These are phyloP conservation scores for Peromyscus californicus DNA, from an alignment of 2,113 vertebrate genomes.

Conservation along the genomic window DNA sequence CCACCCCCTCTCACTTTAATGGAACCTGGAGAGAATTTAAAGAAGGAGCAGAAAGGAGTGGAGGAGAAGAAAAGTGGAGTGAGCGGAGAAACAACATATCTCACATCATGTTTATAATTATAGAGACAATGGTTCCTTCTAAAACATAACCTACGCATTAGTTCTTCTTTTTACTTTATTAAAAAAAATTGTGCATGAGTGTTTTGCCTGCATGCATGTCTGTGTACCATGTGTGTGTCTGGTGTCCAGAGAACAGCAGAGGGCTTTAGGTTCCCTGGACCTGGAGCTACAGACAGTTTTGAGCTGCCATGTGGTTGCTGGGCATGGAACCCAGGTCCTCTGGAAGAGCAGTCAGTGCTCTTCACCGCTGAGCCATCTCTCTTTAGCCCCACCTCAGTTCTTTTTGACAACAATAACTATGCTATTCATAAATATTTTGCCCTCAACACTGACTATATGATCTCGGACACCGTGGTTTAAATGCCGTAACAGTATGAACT, in stretches of 20 bases:
- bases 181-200: neutral
- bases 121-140: neutral
- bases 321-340: neutral
- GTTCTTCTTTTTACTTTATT: neutral
- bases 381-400: neutral
- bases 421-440: slow-evolving; percentile 28
- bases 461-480: slow-evolving; percentile 15
- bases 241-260: neutral
- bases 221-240: neutral
- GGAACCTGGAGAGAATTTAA: neutral
- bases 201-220: neutral
- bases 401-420: slow-evolving; percentile 19
- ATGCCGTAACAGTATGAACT: neutral
- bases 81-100: neutral
- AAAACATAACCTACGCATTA: neutral
- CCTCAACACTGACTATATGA: neutral
- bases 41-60: neutral
- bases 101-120: neutral
- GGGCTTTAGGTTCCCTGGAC: neutral
- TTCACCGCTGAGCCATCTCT: neutral
- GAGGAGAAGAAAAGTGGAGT: neutral
- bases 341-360: neutral
- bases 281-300: neutral
- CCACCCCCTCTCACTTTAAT: neutral
- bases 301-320: neutral